These are phyloP conservation scores for Carapus acus DNA, from an alignment of 2,797 vertebrate genomes.

Conservation along the genomic window DNA sequence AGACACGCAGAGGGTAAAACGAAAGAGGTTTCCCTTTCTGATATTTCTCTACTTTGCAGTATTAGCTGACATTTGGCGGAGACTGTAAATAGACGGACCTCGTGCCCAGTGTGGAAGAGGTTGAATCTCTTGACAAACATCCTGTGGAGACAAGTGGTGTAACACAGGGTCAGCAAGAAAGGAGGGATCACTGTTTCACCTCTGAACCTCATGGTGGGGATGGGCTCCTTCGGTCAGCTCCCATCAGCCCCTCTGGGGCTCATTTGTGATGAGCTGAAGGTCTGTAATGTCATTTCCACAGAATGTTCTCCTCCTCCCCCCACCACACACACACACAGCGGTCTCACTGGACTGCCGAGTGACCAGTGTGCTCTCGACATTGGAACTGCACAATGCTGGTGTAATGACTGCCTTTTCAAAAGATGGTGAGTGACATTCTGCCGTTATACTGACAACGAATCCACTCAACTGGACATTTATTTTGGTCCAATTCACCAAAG, in stretches of 20 bases:
- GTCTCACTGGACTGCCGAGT: conserved; percentile 27
- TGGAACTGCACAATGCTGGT: not conserved
- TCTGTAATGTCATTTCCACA: conserved; percentile 38
- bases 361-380: conserved; percentile 40
- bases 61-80: conserved; percentile 21
- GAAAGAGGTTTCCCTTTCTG: not conserved
- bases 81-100: conserved; percentile 26
- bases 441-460: conserved; percentile 39
- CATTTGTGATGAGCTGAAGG: conserved; percentile 56
- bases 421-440: conserved; percentile 4
- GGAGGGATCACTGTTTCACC: conserved; percentile 39
- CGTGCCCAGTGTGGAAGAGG: conserved; percentile 18
- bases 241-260: conserved; percentile 42
- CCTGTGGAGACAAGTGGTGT: conserved; percentile 25
- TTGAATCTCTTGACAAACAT: conserved; percentile 38
- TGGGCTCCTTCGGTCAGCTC: conserved; percentile 5
- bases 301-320: too few species aligned
- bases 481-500: conserved; percentile 54
- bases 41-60: conserved; percentile 8
- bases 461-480: conserved; percentile 37
- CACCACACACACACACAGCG: conserved; percentile 26
- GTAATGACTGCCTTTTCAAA: conserved; percentile 23
- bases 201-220: conserved; percentile 41
- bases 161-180: conserved; percentile 37
- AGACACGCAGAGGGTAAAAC: not conserved